Conservation (phyloP, 2,113 vertebrate genomes). For the Melanerpes formicivorus region DNA sequence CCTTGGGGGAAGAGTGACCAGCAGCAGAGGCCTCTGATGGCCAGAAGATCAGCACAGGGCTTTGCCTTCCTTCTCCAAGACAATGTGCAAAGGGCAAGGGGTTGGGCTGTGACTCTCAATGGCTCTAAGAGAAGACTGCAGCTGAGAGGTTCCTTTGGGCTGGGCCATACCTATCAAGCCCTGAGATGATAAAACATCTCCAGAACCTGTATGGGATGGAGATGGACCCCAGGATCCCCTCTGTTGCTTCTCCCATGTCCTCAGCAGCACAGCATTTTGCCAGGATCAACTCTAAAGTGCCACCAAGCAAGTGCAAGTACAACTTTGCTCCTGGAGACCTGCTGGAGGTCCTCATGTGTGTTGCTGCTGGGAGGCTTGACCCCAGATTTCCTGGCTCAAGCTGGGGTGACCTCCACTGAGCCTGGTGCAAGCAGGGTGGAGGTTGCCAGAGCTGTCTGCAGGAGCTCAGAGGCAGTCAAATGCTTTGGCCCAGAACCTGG, state of each 20-base stretch:
- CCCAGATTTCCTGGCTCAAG: neutral
- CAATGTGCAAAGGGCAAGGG: neutral
- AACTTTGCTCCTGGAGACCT: neutral
- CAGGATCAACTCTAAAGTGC: neutral
- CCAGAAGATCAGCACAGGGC: neutral
- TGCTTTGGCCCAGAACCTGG: neutral
- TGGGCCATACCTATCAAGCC: neutral
- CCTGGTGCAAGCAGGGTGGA: accelerated
- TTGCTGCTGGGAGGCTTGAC: neutral
- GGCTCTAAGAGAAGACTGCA: neutral
- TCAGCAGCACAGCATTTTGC: neutral
- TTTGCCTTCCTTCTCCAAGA: neutral
- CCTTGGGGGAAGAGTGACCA: neutral
- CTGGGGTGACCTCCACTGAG: neutral
- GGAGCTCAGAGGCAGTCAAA: neutral
- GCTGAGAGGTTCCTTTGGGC: neutral
- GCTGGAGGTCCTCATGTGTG: neutral
- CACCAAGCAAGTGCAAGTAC: neutral
- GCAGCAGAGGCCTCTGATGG: neutral
- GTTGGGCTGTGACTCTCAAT: neutral
- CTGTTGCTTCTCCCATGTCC: neutral
- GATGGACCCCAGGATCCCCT: neutral
- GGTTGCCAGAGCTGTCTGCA: neutral
- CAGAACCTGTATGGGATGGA: neutral
- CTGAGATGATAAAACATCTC: neutral